phyloP scores from a whole-genome alignment of 2,888 invertebrate genomes.

The Microplitis manilae region DNA sequence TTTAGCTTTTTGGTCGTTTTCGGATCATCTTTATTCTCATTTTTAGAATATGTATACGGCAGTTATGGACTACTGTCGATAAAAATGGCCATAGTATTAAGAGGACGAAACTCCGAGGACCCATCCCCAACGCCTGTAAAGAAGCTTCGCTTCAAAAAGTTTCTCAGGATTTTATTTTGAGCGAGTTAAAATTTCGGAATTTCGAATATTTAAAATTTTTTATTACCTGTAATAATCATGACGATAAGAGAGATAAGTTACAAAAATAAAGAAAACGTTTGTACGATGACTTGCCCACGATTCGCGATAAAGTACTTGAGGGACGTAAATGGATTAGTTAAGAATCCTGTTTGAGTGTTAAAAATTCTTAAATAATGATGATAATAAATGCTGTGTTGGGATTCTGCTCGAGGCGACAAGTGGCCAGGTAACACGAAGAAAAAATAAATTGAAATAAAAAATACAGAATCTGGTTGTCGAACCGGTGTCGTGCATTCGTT shows the following conservation, averaged over 20 bases:
- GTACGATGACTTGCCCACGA: background rate
- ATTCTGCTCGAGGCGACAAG: conserved; percentile 13
- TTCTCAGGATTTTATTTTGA: too few relatives aligned
- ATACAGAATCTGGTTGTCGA: background rate
- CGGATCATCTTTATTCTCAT: background rate
- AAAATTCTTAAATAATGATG: background rate
- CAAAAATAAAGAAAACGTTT: background rate
- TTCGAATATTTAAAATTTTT: background rate
- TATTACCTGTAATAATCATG: background rate
- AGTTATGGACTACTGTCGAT: too few relatives aligned
- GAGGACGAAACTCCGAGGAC: too few relatives aligned
- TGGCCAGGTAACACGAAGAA: conserved; percentile 3
- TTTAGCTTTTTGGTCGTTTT: background rate
- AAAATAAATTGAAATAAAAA: conserved; percentile 4
- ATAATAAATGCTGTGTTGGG: background rate
- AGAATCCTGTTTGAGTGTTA: background rate
- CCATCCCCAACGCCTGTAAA: too few relatives aligned
- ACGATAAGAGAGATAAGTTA: background rate
- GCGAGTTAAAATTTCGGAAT: background rate
- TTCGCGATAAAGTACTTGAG: background rate
- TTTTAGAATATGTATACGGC: background rate
- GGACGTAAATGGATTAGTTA: conserved; percentile 1
- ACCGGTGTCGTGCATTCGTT: conserved; percentile 11
- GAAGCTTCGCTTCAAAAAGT: too few relatives aligned
- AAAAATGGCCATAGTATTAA: too few relatives aligned